phyloP scores from a whole-genome alignment of 2,888 invertebrate genomes.

The Linnaemya vulpina region DNA sequence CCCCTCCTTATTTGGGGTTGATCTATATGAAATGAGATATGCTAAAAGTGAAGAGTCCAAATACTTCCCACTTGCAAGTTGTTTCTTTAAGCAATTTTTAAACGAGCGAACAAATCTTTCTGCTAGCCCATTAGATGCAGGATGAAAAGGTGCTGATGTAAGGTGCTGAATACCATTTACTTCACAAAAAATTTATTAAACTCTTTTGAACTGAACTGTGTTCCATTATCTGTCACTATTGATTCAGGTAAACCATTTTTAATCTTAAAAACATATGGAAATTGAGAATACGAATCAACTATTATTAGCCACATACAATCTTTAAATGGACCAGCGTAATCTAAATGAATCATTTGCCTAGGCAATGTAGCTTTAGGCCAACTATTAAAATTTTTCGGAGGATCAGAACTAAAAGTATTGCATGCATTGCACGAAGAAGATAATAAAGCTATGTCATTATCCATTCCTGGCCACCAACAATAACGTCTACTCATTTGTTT shows the following conservation, averaged over 20 bases:
- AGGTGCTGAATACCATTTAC: too few species aligned
- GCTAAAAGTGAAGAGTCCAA: not conserved
- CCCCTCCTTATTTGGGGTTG: too few species aligned
- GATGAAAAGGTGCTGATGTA: too few species aligned
- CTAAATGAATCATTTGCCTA: not conserved
- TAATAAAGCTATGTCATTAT: not conserved
- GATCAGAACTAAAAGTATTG: constrained; percentile 12
- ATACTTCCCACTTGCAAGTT: not conserved
- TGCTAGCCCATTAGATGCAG: too few species aligned
- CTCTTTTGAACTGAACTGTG: constrained; percentile 41
- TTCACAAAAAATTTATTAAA: constrained; percentile 11
- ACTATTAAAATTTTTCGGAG: constrained; percentile 7
- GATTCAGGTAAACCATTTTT: constrained; percentile 35
- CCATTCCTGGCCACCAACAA: constrained; percentile 11
- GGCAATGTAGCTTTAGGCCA: constrained; percentile 19
- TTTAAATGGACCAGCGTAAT: constrained; percentile 43
- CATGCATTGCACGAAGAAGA: constrained; percentile 21
- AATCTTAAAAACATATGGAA: constrained; percentile 26
- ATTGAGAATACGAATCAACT: constrained; percentile 51
- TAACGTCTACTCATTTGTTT: too few species aligned
- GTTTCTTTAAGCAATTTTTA: too few species aligned
- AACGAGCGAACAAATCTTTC: too few species aligned
- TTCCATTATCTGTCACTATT: constrained; percentile 33
- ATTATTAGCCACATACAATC: constrained; percentile 35
- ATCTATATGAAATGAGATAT: too few species aligned